Base-by-base conservation (phyloP, 2,888 invertebrate species). In the Odontothrips loti region DNA sequence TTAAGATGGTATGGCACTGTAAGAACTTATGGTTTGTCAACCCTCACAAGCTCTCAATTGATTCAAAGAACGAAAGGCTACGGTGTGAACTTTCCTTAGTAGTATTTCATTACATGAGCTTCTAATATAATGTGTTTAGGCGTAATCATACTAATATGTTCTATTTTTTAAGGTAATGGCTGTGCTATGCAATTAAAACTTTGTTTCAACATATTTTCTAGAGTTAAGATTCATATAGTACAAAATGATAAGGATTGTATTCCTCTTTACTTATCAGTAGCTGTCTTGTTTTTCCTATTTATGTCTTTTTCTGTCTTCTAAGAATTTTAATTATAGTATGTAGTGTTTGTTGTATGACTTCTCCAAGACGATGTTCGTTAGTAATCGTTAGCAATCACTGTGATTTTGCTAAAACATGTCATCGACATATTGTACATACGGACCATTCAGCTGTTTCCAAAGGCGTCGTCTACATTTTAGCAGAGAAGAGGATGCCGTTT, bases 101-200 rank as follows among this genome's bases (percentile, higher is more conserved):
- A 75, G 12, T 27, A 27, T 51, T 23, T 43, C 34, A 43, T 43
- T 43, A 43, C 6, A 43, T 43, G 34, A 43, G 34, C 34, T 43
- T 23, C 9, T 11, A 9, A 75, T 1, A 27, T 27, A 12, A n/a
- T 75, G 1, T 75, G 58, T 27, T 27, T 43, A 43, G 34, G 34
- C 34, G 34, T 43, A 43, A 43, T 43, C 34, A 43, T 43, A 43
- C 34, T 43, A 43, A 43, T 43, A 43, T 27, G 68, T 75, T 75
- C 2, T 75, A 75, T 58, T 75, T 12, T 75, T 11, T 75, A 75
- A 75, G 68, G 27, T 75, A 75, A 75, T 27, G 68, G 68, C 68
- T 75, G 68, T 75, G 68, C 68, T 75, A 27, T 75, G 68, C 68
- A 75, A 75, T 75, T 23, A 75, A 20, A n/a, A 23, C 23, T 75